phyloP scores from a whole-genome alignment of 1,140 invertebrate genomes.

The Drosophila novamexicana region DNA sequence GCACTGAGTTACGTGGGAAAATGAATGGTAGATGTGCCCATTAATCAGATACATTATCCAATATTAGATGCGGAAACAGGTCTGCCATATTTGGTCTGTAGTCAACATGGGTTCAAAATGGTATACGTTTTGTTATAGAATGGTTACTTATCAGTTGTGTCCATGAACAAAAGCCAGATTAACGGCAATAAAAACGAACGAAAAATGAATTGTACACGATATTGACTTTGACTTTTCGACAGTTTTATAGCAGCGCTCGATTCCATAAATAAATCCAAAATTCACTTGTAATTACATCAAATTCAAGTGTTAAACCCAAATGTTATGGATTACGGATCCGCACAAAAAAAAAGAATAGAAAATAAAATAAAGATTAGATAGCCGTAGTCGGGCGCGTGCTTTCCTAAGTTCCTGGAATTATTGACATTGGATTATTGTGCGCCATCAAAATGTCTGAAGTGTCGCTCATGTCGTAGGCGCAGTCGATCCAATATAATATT shows the following conservation, averaged over 20 bases:
- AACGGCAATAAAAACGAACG: constrained; percentile 5
- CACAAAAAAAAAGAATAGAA: constrained; percentile 4
- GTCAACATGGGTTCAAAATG: neutral
- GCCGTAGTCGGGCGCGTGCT: constrained; percentile 30
- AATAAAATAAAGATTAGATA: constrained; percentile 33
- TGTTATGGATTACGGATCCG: constrained; percentile 24
- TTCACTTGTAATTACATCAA: constrained; percentile 40
- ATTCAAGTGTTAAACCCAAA: constrained; percentile 27
- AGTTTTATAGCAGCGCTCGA: constrained; percentile 18
- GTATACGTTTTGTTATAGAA: constrained; percentile 13
- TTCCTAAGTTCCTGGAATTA: constrained; percentile 4
- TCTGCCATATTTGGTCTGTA: too few species aligned
- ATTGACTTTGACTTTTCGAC: constrained; percentile 17
- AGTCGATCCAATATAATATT: neutral
- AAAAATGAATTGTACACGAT: neutral
- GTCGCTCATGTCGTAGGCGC: constrained; percentile 12
- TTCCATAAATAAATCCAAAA: constrained; percentile 35
- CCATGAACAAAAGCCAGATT: constrained; percentile 2
- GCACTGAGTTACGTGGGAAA: constrained; percentile 29
- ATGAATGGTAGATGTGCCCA: constrained; percentile 18
- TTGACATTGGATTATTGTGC: constrained; percentile 16
- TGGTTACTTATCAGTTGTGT: constrained; percentile 20
- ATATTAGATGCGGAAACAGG: constrained; percentile 20
- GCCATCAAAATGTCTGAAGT: constrained; percentile 38
- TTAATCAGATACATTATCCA: constrained; percentile 26